Evolutionary conservation across 1,140 invertebrate species (phyloP).

Genomic region (Brachionus rotundiformis): DNA sequence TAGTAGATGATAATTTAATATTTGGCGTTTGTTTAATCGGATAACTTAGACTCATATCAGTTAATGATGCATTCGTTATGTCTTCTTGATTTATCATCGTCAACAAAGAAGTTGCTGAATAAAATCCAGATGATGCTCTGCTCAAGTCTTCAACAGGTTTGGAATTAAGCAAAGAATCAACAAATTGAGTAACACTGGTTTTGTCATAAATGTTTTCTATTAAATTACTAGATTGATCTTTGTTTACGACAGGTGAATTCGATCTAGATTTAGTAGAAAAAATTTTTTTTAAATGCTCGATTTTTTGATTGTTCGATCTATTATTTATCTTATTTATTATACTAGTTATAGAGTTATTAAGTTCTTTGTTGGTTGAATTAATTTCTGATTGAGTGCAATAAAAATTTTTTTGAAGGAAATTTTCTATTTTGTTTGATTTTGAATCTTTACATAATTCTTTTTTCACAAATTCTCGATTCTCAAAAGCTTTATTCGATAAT

Average conservation of each 20-base stretch:
- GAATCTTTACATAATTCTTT: background rate
- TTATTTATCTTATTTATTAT: constrained; percentile 26
- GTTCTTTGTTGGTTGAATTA: background rate
- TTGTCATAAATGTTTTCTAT: constrained; percentile 33
- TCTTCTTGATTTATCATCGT: constrained; percentile 23
- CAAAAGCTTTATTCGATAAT: background rate
- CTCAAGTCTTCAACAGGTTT: constrained; percentile 19
- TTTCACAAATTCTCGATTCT: background rate
- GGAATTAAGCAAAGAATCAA: constrained; percentile 13
- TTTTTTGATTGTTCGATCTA: background rate
- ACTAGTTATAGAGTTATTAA: constrained; percentile 15
- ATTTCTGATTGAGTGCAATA: background rate
- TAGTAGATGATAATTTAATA: background rate
- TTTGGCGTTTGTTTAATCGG: background rate
- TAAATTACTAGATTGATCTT: background rate
- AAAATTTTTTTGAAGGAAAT: constrained; percentile 33
- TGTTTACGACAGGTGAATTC: background rate
- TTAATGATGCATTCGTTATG: background rate
- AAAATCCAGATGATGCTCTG: constrained; percentile 1
- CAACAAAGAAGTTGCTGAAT: background rate
- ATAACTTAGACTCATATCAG: background rate
- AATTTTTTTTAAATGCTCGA: background rate
- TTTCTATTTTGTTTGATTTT: constrained; percentile 26
- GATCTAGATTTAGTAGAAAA: background rate
- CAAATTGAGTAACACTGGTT: constrained; percentile 23